phyloP scores from a whole-genome alignment of 2,797 vertebrate species.

The Eulemur coronatus region DNA sequence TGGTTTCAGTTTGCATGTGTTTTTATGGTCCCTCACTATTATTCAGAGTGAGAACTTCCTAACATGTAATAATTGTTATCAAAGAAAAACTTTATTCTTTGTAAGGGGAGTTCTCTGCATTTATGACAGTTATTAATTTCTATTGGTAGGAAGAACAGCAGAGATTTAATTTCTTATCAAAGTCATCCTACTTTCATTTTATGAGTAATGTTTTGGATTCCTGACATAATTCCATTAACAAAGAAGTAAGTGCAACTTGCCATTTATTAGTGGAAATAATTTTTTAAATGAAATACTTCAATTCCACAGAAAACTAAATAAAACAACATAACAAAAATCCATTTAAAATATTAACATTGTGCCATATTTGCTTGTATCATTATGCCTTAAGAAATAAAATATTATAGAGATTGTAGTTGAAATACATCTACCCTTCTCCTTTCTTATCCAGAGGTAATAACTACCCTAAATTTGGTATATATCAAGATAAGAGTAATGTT shows the following conservation, averaged over 20 bases:
- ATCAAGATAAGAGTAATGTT: neutral
- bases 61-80: neutral
- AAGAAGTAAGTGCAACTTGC: neutral
- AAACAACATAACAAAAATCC: neutral
- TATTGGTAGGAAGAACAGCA: neutral
- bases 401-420: neutral
- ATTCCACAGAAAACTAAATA: neutral
- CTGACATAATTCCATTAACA: neutral
- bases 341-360: neutral
- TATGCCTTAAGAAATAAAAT: neutral
- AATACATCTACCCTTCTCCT: neutral
- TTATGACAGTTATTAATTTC: neutral
- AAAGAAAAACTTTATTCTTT: neutral
- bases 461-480: neutral
- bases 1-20: neutral
- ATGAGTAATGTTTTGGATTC: neutral
- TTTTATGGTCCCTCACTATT: neutral
- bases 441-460: neutral
- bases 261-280: slow-evolving; percentile 45
- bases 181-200: neutral
- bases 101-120: neutral
- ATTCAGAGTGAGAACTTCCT: neutral
- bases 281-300: neutral
- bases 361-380: neutral
- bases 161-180: neutral